Evolutionary conservation across 2,888 invertebrate genomes (phyloP), one percentile per base, ranked within the genome.

Genomic region (Aspidiotus rigidus): DNA sequence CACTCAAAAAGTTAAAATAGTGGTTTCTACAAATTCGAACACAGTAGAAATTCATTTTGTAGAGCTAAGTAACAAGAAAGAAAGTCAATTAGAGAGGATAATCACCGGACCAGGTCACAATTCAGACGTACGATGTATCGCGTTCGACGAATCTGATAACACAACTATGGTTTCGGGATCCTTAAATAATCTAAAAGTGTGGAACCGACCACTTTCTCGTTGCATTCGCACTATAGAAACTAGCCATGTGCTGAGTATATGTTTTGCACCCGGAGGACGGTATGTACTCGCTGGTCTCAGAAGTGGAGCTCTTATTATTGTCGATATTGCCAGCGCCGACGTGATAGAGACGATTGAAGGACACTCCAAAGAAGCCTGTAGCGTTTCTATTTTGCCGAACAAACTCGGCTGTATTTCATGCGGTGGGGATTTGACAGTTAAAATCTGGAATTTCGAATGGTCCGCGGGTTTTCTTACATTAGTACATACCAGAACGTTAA

Each of bases 361-460:
- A 5, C 97, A 97, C 76, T 79, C 83, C 0, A 84, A 83, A n/a
- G 87, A 91, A 75, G 81, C 95, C 67, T 87, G 89, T 85, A 85
- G 86, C 40, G 83, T 97, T 7, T 85, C 85, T 70, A 79, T 93
- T 62, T 81, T 86, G 62, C 90, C 94, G 0, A 90, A 95, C 77
- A 82, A 86, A 83, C 91, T 90, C 74, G 90, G 92, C 1, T 86
- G 91, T 75, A 86, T 86, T 9, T 88, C 92, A 3, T 95, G 93
- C 1, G 89, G 95, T 69, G 88, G 88, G 0, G 97, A 98, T 77
- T 86, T 89, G 72, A 89, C 89, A 0, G 89, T 96, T 0, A 95
- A 94, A 78, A 86, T 96, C 75, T 98, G 97, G 97, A 86, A 88
- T 70, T 96, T 95, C 77, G 93, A 95, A 77, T 81, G 95, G 13